Percentiles rank a stretch among this genome's conserved stretches.
Conservation (phyloP, 2,888 invertebrate genomes). For the Prosopocoilus inquinatus region DNA sequence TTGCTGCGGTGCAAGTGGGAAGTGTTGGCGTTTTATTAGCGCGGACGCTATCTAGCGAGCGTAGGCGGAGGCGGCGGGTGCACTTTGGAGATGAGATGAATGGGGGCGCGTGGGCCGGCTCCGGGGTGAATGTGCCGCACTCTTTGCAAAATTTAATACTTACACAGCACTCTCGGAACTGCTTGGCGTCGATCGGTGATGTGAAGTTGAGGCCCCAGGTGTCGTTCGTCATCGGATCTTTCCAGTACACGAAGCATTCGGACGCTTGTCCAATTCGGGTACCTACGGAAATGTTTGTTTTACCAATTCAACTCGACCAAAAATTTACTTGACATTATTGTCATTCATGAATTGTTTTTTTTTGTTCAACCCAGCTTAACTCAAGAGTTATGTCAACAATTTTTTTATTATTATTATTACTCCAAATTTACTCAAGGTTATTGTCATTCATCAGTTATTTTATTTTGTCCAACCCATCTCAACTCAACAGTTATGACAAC, state of each 20-base stretch:
- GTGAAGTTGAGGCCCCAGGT: slow-evolving; percentile 99
- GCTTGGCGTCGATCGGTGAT: slow-evolving; percentile 94
- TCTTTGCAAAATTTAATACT: slow-evolving; percentile 55
- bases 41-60: not conserved
- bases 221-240: slow-evolving; percentile 94
- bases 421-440: too few relatives aligned
- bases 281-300: slow-evolving; percentile 70
- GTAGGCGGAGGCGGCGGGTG: not conserved
- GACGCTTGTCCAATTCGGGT: slow-evolving; percentile 96
- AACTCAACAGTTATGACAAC: too few relatives aligned
- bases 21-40: not conserved
- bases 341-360: too few relatives aligned
- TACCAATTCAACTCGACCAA: too few relatives aligned
- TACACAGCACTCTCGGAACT: slow-evolving; percentile 95
- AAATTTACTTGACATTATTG: too few relatives aligned
- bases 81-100: not conserved
- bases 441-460: too few relatives aligned
- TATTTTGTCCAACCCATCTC: too few relatives aligned
- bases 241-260: slow-evolving; percentile 99
- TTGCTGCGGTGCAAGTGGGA: not conserved
- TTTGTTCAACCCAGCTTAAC: too few relatives aligned
- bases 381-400: too few relatives aligned
- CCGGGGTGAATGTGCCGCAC: not conserved
- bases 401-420: too few relatives aligned
- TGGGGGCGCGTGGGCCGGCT: not conserved